Base-by-base conservation (phyloP, 2,113 vertebrate species). In the Noturus placidus region DNA sequence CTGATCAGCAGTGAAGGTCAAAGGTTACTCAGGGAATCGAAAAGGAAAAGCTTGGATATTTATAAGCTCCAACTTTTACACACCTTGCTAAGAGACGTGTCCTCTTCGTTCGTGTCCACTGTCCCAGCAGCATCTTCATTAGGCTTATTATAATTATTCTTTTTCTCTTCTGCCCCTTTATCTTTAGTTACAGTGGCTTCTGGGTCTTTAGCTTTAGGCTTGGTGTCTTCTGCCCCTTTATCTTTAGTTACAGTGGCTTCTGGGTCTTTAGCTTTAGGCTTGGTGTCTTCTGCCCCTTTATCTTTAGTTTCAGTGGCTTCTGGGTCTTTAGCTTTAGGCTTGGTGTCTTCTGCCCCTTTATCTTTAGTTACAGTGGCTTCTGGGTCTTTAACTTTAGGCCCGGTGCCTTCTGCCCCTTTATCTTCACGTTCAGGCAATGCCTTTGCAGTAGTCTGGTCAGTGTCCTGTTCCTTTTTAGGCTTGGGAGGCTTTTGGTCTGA, bases 81-180 rank as follows among this genome's bases (percentile, higher is more conserved):
- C 81, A 91, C 92, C 95, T 95, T 57, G 2, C 63, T 61, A 74
- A 11, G 86, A 3, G 5, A 56, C 46, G 9, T 50, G 8, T 50
- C 46, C 9, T 50, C 46, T 76, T 81, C 6, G 27, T 25, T 80
- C 35, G 30, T 59, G 35, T 72, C 30, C 10, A 9, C 20, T 56
- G 33, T 83, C 13, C 15, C 50, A 56, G 77, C n/a, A 54, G 15
- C n/a, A 2, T 79, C 77, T 19, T 33, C 70, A 46, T 10, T 46
- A 33, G 70, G 14, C 1, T 5, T 1, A 17, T 57, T 54, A 13
- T 15, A n/a, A 5, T 2, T 14, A 2, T 63, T n/a, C 7, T 50
- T 91, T 0, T 4, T 22, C 69, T 35, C 83, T 42, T 17, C 83
- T 2, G 19, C 0, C 20, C 3, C 8, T 22, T 25, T 42, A 72